Conservation (phyloP, 2,888 invertebrate genomes). For the Cylindroiulus punctatus region DNA sequence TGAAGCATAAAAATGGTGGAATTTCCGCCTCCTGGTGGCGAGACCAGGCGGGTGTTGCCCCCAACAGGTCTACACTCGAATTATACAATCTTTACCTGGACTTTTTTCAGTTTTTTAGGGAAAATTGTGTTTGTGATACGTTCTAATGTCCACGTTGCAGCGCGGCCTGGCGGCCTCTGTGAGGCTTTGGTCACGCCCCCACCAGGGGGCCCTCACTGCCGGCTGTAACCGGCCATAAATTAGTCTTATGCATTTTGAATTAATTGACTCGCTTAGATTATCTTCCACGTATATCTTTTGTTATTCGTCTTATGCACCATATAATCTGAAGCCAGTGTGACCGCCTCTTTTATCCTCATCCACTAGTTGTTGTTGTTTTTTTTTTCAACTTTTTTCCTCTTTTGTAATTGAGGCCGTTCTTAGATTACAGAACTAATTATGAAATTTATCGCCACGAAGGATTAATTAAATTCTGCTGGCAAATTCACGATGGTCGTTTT, state of each 20-base stretch:
- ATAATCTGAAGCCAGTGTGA: constrained; percentile 18
- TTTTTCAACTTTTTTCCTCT: neutral
- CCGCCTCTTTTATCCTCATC: neutral
- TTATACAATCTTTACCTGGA: neutral
- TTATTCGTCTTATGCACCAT: neutral
- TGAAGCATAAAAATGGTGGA: neutral
- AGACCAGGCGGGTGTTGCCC: constrained; percentile 1
- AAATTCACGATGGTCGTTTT: neutral
- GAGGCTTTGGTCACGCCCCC: constrained; percentile 18
- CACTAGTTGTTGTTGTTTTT: neutral
- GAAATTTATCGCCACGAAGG: neutral
- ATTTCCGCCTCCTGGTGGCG: constrained; percentile 18
- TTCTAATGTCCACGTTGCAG: neutral
- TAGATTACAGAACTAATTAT: constrained; percentile 1
- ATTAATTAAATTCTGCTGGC: neutral
- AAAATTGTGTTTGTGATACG: neutral
- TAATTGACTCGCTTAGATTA: constrained; percentile 18
- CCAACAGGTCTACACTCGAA: neutral
- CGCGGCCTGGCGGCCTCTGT: neutral
- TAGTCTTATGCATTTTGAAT: constrained; percentile 11
- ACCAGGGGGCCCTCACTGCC: neutral
- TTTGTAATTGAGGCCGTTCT: neutral
- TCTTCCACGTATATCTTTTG: neutral
- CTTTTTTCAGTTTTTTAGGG: neutral
- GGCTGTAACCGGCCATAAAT: constrained; percentile 1